Conservation (phyloP, 2,888 invertebrate species). For the Anodontia alba region DNA sequence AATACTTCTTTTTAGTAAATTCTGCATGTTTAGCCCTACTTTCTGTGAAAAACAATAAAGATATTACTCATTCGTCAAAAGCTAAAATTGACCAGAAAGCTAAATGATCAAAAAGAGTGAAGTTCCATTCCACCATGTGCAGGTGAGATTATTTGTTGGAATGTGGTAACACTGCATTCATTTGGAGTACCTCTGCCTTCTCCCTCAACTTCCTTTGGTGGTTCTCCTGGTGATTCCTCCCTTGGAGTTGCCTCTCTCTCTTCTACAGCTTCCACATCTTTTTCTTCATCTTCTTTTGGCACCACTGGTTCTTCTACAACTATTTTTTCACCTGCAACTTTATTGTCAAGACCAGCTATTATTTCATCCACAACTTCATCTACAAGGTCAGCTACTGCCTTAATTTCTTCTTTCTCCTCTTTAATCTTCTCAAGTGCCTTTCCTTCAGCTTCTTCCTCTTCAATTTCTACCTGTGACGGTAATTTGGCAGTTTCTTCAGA, state of each 20-base stretch:
- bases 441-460: background rate
- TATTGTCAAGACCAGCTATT: constrained; percentile 8
- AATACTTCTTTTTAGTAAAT: too few species aligned
- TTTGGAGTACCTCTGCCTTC: constrained; percentile 37
- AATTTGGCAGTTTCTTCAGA: background rate
- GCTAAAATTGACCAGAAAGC: too few species aligned
- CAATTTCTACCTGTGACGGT: background rate
- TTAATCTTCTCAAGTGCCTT: background rate
- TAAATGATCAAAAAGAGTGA: too few species aligned
- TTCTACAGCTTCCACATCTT: constrained; percentile 17
- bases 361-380: constrained; percentile 31
- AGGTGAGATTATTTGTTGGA: background rate
- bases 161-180: constrained; percentile 19
- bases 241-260: constrained; percentile 23
- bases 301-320: constrained; percentile 20
- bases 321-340: background rate
- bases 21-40: too few species aligned
- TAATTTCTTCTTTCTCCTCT: constrained; percentile 6
- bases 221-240: constrained; percentile 8
- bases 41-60: too few species aligned
- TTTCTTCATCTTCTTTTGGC: constrained; percentile 19
- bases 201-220: background rate
- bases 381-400: background rate
- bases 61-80: too few species aligned
- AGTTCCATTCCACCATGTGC: too few species aligned